Conservation (phyloP, 2,888 invertebrate genomes). For the Amblyjoppa proteus region DNA sequence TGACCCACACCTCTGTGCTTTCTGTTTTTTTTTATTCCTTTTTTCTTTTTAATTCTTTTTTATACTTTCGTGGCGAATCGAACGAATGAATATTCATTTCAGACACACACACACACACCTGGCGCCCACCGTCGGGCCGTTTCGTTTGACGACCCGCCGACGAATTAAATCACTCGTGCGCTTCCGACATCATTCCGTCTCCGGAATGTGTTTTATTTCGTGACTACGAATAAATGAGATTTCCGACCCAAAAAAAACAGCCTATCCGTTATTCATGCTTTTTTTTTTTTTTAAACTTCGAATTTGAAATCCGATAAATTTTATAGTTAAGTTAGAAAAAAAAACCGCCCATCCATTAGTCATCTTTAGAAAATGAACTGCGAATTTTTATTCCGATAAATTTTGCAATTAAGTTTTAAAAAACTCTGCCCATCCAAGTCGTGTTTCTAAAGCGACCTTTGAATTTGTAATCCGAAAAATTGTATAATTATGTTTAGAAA, state of each 20-base stretch:
- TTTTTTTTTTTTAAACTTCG: background rate
- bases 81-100: slow-evolving; percentile 54
- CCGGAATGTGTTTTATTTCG: slow-evolving; percentile 10
- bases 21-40: background rate
- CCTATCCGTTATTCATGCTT: background rate
- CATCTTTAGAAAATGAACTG: background rate
- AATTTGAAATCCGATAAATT: background rate
- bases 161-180: slow-evolving; percentile 20
- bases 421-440: background rate
- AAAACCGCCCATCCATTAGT: no score
- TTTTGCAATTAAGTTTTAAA: background rate
- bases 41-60: background rate
- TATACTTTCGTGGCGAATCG: slow-evolving; percentile 16
- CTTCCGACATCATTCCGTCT: slow-evolving; percentile 8
- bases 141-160: slow-evolving; percentile 14
- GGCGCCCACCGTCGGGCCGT: background rate
- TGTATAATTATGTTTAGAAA: no score
- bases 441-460: background rate
- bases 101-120: slow-evolving; percentile 18
- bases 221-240: slow-evolving; percentile 11
- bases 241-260: background rate
- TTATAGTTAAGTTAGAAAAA: background rate
- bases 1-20: background rate
- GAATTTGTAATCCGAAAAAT: background rate
- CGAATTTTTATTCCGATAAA: background rate